These are phyloP conservation scores for Chinchilla lanigera DNA, from an alignment of 2,113 vertebrate species.

Conservation along the genomic window DNA sequence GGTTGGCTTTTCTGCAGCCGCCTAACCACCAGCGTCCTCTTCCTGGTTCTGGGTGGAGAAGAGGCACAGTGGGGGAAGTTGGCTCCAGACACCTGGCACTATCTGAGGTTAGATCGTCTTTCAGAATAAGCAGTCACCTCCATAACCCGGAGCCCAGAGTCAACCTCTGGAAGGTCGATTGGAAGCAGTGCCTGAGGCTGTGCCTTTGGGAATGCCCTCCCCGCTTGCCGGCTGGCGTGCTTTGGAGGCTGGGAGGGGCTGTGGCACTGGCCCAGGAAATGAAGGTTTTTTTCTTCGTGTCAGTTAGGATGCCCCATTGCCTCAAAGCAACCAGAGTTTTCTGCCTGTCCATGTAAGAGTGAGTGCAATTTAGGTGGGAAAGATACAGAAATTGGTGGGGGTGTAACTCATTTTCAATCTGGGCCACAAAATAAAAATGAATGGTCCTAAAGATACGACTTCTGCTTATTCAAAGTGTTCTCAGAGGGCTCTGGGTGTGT, in stretches of 20 bases:
- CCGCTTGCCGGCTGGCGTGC: not conserved
- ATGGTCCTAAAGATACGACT: not conserved
- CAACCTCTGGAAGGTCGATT: not conserved
- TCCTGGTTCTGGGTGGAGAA: conserved; percentile 73
- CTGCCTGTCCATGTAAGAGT: not conserved
- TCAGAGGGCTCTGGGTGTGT: not conserved
- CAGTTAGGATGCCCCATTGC: not conserved
- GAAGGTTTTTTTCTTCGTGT: conserved; percentile 43
- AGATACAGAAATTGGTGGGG: not conserved
- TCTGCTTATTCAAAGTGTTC: conserved; percentile 19
- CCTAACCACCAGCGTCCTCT: conserved; percentile 78
- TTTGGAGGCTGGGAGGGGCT: not conserved
- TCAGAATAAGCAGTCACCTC: conserved; percentile 38
- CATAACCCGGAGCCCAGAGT: not conserved
- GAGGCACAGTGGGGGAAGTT: not conserved
- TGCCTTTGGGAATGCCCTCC: conserved; percentile 19
- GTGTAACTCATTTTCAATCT: not conserved
- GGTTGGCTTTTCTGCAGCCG: conserved; percentile 81
- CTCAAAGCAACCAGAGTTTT: conserved; percentile 4
- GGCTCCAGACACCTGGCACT: conserved; percentile 55
- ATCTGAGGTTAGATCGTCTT: conserved; percentile 1
- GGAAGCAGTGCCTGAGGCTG: not conserved
- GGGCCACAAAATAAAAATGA: not conserved
- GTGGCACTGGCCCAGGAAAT: not conserved
- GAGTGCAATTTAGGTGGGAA: conserved; percentile 1